A percentile compares a stretch with the other conserved stretches of the same genome.
These are phyloP conservation scores for Halcyon leucocephala DNA, from an alignment of 2,797 vertebrate genomes.

Conservation along the genomic window DNA sequence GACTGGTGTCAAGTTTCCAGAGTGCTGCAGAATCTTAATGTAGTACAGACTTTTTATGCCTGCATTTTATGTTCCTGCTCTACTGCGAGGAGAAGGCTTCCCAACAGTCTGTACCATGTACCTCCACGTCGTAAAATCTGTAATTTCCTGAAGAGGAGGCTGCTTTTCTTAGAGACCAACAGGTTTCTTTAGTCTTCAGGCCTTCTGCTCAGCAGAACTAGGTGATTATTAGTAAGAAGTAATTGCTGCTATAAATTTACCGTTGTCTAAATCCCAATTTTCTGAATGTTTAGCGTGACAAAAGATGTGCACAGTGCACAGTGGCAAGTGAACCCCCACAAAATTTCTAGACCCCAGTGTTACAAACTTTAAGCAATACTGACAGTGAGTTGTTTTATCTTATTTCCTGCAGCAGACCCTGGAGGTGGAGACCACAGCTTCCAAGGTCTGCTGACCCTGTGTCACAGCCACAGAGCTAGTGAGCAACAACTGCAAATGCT, in stretches of 20 bases:
- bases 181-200: constrained; percentile 12
- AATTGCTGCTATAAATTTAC: neutral
- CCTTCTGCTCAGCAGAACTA: neutral
- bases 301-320: neutral
- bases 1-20: constrained; percentile 53
- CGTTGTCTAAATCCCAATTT: neutral
- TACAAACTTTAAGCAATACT: neutral
- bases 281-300: neutral
- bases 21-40: constrained; percentile 56
- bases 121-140: constrained; percentile 30
- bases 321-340: neutral
- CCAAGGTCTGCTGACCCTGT: neutral
- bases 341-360: neutral
- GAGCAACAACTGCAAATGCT: neutral
- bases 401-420: neutral
- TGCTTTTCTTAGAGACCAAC: constrained; percentile 28
- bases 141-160: constrained; percentile 59
- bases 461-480: neutral
- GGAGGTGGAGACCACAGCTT: neutral
- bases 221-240: neutral
- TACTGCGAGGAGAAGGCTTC: neutral
- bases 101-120: neutral
- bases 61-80: constrained; percentile 32
- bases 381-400: neutral
- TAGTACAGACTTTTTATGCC: constrained; percentile 25